Conservation (phyloP, 2,888 invertebrate species). For the Venusia cambrica region DNA sequence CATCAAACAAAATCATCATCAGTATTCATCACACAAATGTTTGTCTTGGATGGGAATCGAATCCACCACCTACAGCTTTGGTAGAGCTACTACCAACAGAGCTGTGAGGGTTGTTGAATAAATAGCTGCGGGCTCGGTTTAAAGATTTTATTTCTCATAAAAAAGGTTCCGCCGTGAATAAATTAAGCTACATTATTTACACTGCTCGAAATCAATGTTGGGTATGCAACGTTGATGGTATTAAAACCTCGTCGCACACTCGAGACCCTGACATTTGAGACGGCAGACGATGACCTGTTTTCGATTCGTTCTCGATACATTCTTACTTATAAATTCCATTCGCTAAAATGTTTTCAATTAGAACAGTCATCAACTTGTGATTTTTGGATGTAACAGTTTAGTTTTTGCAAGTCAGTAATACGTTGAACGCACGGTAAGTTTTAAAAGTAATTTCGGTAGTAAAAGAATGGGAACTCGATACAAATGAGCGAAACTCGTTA, state of each 20-base stretch:
- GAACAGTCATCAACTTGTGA: slow-evolving; percentile 31
- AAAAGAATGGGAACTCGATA: slow-evolving; percentile 2
- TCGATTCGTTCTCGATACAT: slow-evolving; percentile 42
- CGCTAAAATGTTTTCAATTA: slow-evolving; percentile 29
- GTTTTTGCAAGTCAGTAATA: background rate
- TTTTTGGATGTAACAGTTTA: slow-evolving; percentile 16
- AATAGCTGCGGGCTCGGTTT: too few relatives aligned
- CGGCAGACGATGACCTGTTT: slow-evolving; percentile 55
- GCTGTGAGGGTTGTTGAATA: too few relatives aligned
- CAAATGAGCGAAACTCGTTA: too few relatives aligned
- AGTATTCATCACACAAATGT: too few relatives aligned
- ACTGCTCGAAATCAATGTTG: slow-evolving; percentile 17
- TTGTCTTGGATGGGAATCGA: too few relatives aligned
- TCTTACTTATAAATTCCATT: slow-evolving; percentile 41
- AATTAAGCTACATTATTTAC: background rate
- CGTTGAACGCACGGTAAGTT: slow-evolving; percentile 2
- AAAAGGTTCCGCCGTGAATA: background rate
- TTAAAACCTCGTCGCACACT: slow-evolving; percentile 44
- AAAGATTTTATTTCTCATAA: background rate
- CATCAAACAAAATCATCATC: too few relatives aligned
- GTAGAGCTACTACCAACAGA: too few relatives aligned
- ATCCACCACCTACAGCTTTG: too few relatives aligned
- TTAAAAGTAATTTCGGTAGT: background rate
- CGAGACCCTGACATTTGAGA: slow-evolving; percentile 71
- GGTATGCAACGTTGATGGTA: slow-evolving; percentile 40